Base-by-base conservation (phyloP, 2,113 vertebrate species). In the Diadophis punctatus region DNA sequence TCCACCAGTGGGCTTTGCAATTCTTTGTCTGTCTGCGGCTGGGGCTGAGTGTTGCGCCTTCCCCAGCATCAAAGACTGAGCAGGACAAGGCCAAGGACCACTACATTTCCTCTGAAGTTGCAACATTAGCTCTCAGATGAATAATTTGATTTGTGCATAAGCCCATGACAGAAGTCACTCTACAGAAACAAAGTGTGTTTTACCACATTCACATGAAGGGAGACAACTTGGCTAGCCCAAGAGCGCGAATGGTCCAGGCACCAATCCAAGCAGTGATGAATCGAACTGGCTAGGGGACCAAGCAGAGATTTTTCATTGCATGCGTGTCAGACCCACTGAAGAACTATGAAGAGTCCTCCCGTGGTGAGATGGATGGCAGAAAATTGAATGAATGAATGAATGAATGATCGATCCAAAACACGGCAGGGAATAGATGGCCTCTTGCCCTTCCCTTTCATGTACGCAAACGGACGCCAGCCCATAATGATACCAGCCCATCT, bases 21-120 rank as follows among this genome's bases (percentile, higher is more conserved):
- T 39, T 11, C 94, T 95, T 92, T 95, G 49, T 87, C 4, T 88
- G 56, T 51, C 95, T 93, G 84, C 91, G 94, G 95, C 95, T 94
- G 87, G 87, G 95, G 93, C 93, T 87, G 93, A 89, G 92, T 94
- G 60, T 89, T 93, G 90, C 93, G 74, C 6, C 39, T 34, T 90
- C 86, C 92, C 94, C 92, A 95, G 43, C 90, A 48, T 93, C 93
- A 90, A 90, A 85, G 86, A 87, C 94, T 93, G 94, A 95, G 96
- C 94, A 95, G 95, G 0, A 14, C 60, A 0, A 94, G 91, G 90
- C 91, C 93, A 93, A 93, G 93, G 92, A 90, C 51, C 16, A 39
- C 16, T 18, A 20, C 34, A 1, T 43, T 80, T 39, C 34, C 34
- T 80, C 34, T 80, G 18, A 39, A 43, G 18, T 9, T 22, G 74